Evolutionary conservation across 2,888 invertebrate species (phyloP).

Genomic region (Elaeidobius kamerunicus): DNA sequence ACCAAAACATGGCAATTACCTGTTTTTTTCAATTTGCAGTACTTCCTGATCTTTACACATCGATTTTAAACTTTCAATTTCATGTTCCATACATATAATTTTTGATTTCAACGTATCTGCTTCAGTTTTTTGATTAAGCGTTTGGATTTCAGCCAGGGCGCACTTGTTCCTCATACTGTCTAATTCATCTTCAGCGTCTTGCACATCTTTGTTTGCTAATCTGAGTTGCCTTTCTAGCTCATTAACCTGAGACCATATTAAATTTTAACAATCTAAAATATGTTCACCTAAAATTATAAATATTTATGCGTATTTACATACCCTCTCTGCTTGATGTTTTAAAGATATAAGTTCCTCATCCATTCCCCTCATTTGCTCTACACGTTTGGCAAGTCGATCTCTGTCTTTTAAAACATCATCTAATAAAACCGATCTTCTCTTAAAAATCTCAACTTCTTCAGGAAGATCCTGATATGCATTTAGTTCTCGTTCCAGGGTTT

Average conservation of each 20-base stretch:
- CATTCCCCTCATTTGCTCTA: slow-evolving; percentile 37
- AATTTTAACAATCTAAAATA: neutral
- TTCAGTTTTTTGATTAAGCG: slow-evolving; percentile 35
- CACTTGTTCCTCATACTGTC: slow-evolving; percentile 33
- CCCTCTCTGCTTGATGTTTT: slow-evolving; percentile 32
- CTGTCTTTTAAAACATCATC: slow-evolving; percentile 40
- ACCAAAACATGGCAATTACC: no score
- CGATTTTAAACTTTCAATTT: slow-evolving; percentile 39
- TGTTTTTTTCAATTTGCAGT: slow-evolving; percentile 44
- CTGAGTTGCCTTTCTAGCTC: slow-evolving; percentile 40
- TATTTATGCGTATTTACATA: neutral
- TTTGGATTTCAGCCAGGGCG: slow-evolving; percentile 35
- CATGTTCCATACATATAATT: slow-evolving; percentile 38
- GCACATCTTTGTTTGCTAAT: slow-evolving; percentile 28
- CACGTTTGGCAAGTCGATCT: slow-evolving; percentile 38
- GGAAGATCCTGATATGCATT: slow-evolving; percentile 39
- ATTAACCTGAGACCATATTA: slow-evolving; percentile 28
- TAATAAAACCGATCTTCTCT: slow-evolving; percentile 39
- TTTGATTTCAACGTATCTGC: slow-evolving; percentile 37
- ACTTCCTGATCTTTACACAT: slow-evolving; percentile 40
- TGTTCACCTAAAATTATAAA: neutral
- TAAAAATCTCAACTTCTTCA: slow-evolving; percentile 41
- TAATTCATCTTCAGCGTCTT: slow-evolving; percentile 34
- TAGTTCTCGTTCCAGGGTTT: slow-evolving; percentile 41
- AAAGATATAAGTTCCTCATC: slow-evolving; percentile 37